Evolutionary conservation across 1,140 invertebrate genomes (phyloP), one percentile per base, ranked within the genome.

Genomic region (Atta colombica): DNA sequence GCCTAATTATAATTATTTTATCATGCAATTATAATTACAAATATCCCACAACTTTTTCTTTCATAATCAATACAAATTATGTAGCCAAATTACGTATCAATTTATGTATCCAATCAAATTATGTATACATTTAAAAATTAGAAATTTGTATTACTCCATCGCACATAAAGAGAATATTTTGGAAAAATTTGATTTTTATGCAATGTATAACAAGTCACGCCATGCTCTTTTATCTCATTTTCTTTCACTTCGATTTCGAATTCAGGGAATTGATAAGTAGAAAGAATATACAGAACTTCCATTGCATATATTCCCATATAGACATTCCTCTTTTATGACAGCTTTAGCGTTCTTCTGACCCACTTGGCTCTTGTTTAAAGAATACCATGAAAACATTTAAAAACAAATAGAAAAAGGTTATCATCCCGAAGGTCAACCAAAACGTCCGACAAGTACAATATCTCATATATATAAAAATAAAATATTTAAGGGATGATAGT

Each of bases 121-220:
- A 49, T 39, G 4, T 7, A 21, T 6, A 31, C 7, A 21, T 21
- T n/a, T 39, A 21, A 3, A 25, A 10, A 80, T 53, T 21, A 45
- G 4, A 31, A 31, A 31, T 31, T 31, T 12, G 18, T 8, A 16
- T 78, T 21, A 16, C 14, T 61, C 28, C 3, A 18, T 12, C 45
- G 3, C 8, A 45, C 6, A 8, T 66, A 14, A 35, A 63, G 25
- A 45, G 25, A 8, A 39, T 28, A 45, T 61, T 25, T 39, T 31
- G 14, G 21, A 2, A 39, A 55, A 81, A 71, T 58, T 71, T 69
- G 77, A 71, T 49, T 71, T 68, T 71, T 81, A 81, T 81, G 65
- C 49, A 45, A 12, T 25, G n/a, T 80, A 69, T 81, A 45, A 69
- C 66, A 71, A 69, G 77, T 71, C 69, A 45, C 35, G 58, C 55